Conservation (phyloP, 2,113 vertebrate genomes). For the Noctilio leporinus region DNA sequence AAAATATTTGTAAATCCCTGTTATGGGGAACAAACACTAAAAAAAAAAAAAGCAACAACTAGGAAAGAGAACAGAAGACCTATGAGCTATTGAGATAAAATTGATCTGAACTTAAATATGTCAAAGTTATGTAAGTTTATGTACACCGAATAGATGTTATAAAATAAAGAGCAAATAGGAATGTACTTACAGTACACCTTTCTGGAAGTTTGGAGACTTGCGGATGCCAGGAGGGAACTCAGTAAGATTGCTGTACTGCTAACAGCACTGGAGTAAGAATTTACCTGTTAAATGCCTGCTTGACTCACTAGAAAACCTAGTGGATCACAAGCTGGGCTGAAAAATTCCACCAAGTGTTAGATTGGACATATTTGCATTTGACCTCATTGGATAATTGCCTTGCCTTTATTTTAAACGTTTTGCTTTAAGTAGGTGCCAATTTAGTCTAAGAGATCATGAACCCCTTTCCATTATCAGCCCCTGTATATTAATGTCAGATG, state of each 20-base stretch:
- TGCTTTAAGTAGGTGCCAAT: conserved; percentile 74
- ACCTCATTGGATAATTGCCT: conserved; percentile 71
- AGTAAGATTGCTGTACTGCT: background rate
- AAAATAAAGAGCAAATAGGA: background rate
- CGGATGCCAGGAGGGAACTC: background rate
- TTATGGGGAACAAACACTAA: background rate
- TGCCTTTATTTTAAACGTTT: conserved; percentile 60
- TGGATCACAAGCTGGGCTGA: conserved; percentile 10
- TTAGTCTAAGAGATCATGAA: conserved; percentile 76
- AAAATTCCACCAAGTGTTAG: conserved; percentile 43
- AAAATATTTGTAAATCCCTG: background rate
- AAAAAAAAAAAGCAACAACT: background rate
- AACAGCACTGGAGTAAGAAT: background rate
- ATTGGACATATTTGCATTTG: conserved; percentile 47
- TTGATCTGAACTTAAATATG: background rate
- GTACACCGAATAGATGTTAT: background rate
- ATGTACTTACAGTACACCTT: background rate
- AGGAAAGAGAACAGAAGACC: background rate
- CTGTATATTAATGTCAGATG: conserved; percentile 73
- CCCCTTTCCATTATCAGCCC: conserved; percentile 69
- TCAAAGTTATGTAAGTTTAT: background rate
- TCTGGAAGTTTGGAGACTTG: background rate
- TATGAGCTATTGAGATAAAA: background rate
- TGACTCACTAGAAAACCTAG: background rate
- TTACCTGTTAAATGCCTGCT: background rate